These are phyloP conservation scores for Harpagifer antarcticus DNA, from an alignment of 2,797 vertebrate species.

Conservation along the genomic window DNA sequence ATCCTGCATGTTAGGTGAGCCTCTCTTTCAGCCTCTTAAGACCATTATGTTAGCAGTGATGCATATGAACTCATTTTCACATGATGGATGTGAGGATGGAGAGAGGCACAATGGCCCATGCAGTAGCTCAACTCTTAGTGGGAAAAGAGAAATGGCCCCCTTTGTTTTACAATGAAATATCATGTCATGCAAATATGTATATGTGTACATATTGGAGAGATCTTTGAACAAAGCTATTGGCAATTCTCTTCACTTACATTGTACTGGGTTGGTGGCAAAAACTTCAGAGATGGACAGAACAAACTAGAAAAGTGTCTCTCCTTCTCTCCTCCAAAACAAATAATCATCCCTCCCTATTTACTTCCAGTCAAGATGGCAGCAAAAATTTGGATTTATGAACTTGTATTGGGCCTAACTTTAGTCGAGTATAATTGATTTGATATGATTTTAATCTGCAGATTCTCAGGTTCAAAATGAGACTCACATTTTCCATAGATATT, in stretches of 20 bases:
- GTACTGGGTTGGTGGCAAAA: neutral
- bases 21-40: slow-evolving; percentile 65
- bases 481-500: too few relatives aligned
- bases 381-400: too few relatives aligned
- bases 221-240: neutral
- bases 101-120: slow-evolving; percentile 37
- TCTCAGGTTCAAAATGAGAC: too few relatives aligned
- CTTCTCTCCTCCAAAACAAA: too few relatives aligned
- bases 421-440: too few relatives aligned
- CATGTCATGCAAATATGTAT: neutral
- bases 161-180: slow-evolving; percentile 39
- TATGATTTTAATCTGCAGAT: too few relatives aligned
- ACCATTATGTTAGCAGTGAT: slow-evolving; percentile 73
- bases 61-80: slow-evolving; percentile 70
- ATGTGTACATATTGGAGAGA: neutral
- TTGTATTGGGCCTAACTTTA: too few relatives aligned
- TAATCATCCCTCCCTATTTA: too few relatives aligned
- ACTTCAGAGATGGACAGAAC: neutral
- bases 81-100: slow-evolving; percentile 63
- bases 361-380: too few relatives aligned
- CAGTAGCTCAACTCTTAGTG: slow-evolving; percentile 37
- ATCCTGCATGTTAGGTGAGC: slow-evolving; percentile 69
- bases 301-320: too few relatives aligned
- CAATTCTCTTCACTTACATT: neutral
- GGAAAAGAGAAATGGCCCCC: slow-evolving; percentile 52